Evolutionary conservation across 2,113 vertebrate species (phyloP).

Genomic region (Ancistrus triradiatus): DNA sequence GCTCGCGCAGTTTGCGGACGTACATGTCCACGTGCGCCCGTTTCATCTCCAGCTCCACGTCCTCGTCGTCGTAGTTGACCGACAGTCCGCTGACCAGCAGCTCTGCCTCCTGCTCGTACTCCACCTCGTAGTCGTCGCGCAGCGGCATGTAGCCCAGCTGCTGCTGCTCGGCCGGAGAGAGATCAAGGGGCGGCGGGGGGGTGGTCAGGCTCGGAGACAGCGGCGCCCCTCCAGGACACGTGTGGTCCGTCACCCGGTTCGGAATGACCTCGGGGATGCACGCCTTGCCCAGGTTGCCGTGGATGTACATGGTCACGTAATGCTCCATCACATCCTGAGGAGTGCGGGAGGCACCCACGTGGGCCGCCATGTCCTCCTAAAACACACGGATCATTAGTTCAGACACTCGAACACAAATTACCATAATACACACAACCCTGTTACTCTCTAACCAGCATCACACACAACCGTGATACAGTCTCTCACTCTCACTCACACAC

Average conservation of each 20-base stretch:
- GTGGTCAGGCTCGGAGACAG: constrained; percentile 91
- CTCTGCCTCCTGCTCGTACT: constrained; percentile 94
- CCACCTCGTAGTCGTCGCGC: constrained; percentile 94
- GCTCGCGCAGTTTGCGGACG: constrained; percentile 86
- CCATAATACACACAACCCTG: background rate
- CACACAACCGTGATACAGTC: background rate
- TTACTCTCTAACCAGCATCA: too few relatives aligned
- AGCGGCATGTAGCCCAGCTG: constrained; percentile 98
- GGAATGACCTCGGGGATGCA: constrained; percentile 96
- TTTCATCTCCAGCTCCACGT: constrained; percentile 94
- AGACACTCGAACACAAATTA: background rate
- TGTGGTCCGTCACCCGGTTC: constrained; percentile 95
- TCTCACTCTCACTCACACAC: background rate
- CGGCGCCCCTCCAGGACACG: constrained; percentile 86
- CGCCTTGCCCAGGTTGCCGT: constrained; percentile 94
- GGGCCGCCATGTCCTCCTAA: constrained; percentile 97
- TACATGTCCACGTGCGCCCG: constrained; percentile 97
- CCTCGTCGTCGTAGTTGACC: constrained; percentile 94
- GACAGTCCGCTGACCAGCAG: constrained; percentile 93
- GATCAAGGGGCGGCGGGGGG: constrained; percentile 84
- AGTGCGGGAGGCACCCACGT: constrained; percentile 85
- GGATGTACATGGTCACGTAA: constrained; percentile 97
- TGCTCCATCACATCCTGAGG: constrained; percentile 98
- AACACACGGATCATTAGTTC: background rate
- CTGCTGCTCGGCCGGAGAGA: constrained; percentile 88